Percentiles rank a stretch among this genome's conserved stretches.
These are phyloP conservation scores for Nasonia vitripennis DNA, from an alignment of 1,140 invertebrate species.

Conservation along the genomic window DNA sequence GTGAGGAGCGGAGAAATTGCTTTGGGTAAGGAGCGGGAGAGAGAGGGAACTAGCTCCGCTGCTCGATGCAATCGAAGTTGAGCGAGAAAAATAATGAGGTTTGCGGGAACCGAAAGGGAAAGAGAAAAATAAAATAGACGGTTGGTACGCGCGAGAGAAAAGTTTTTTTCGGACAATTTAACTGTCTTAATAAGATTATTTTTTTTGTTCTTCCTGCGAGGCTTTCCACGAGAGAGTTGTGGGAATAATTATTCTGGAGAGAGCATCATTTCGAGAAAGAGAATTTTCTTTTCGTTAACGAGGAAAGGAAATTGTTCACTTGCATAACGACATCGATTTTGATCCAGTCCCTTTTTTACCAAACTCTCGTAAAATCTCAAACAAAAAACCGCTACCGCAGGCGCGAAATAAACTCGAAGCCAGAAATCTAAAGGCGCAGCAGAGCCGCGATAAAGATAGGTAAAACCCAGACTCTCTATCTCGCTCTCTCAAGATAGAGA, in stretches of 20 bases:
- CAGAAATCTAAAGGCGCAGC: background rate
- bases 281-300: too few relatives aligned
- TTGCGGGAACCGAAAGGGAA: background rate
- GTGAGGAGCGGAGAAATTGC: slow-evolving; percentile 25
- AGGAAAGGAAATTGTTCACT: too few relatives aligned
- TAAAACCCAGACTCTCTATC: background rate
- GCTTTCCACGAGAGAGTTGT: too few relatives aligned
- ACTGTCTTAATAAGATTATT: slow-evolving; percentile 18
- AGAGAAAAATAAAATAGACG: slow-evolving; percentile 2
- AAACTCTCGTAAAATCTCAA: background rate
- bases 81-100: slow-evolving; percentile 33
- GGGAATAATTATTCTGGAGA: background rate
- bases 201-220: background rate
- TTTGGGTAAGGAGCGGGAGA: background rate
- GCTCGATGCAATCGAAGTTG: slow-evolving; percentile 26
- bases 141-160: background rate
- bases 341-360: too few relatives aligned
- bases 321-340: too few relatives aligned
- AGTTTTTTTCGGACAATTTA: slow-evolving; percentile 27
- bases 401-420: background rate
- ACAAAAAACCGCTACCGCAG: background rate
- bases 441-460: background rate
- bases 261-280: too few relatives aligned
- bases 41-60: background rate
- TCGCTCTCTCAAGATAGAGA: background rate